Evolutionary conservation across 2,113 vertebrate genomes (phyloP).

Genomic region (Carassius carassius): DNA sequence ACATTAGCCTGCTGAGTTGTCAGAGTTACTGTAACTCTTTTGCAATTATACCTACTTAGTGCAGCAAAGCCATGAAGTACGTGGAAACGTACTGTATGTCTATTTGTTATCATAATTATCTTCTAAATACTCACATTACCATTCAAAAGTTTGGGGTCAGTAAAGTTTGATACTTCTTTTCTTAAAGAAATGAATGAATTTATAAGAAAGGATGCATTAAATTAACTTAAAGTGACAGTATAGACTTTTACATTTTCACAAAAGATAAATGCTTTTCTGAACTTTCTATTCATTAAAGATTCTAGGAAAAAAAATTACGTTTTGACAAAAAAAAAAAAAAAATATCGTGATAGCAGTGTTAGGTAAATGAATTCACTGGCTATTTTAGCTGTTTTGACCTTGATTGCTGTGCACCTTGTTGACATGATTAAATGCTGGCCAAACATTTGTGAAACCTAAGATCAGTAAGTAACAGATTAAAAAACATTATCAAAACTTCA

Average conservation of each 20-base stretch:
- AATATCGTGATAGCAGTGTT: background rate
- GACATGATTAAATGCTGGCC: slow-evolving; percentile 1
- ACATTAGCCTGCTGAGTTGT: background rate
- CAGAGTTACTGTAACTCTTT: background rate
- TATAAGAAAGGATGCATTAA: background rate
- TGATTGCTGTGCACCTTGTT: slow-evolving; percentile 11
- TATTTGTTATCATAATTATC: background rate
- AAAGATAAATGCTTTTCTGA: background rate
- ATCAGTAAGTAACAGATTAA: background rate
- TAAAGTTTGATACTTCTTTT: background rate
- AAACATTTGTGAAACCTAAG: background rate
- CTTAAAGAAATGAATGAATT: background rate
- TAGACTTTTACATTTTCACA: background rate
- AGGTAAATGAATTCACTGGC: background rate
- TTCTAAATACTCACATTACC: background rate
- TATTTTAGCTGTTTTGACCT: background rate
- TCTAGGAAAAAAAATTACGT: background rate
- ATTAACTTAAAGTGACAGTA: background rate
- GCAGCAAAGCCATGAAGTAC: background rate
- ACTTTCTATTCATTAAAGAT: background rate
- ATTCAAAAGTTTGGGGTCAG: background rate
- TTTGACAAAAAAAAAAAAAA: too few relatives aligned
- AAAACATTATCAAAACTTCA: background rate
- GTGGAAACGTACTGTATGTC: background rate
- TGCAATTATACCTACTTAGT: background rate